Evolutionary conservation across 1,140 invertebrate species (phyloP).

Genomic region (Magallana ariakensis): DNA sequence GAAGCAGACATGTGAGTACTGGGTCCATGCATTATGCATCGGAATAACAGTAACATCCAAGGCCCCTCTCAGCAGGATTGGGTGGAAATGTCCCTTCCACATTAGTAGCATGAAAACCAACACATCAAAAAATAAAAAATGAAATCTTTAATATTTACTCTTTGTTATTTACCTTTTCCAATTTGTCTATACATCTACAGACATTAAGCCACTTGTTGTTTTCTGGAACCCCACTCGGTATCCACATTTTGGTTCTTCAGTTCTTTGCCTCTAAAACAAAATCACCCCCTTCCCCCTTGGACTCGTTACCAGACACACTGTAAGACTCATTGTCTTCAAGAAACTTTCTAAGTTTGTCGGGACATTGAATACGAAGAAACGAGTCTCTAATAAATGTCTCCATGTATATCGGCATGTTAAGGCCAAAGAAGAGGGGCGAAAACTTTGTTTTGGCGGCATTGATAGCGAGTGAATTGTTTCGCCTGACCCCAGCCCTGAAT

Average conservation of each 20-base stretch:
- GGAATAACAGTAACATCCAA: not conserved
- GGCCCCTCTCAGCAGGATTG: not conserved
- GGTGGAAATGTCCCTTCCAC: not conserved
- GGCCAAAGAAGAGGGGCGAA: conserved; percentile 11
- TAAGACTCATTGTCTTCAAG: conserved; percentile 31
- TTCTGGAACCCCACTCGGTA: conserved; percentile 39
- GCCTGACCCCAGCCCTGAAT: conserved; percentile 36
- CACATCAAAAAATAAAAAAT: not conserved
- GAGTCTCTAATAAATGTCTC: conserved; percentile 27
- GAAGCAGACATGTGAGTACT: not conserved
- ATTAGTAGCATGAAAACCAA: not conserved
- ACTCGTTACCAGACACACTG: conserved; percentile 32
- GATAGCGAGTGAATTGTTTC: not conserved
- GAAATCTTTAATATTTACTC: not conserved
- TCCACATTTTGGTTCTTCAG: conserved; percentile 28
- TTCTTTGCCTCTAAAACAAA: conserved; percentile 40
- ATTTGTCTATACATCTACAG: conserved; percentile 25
- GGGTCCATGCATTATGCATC: not conserved
- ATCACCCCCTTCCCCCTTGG: conserved; percentile 37
- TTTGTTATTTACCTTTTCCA: conserved; percentile 22
- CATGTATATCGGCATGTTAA: conserved; percentile 35
- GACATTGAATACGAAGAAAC: conserved; percentile 26
- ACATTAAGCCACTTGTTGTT: conserved; percentile 1
- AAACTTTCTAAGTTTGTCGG: not conserved
- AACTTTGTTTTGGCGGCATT: conserved; percentile 4